A percentile compares a stretch with the other conserved stretches of the same genome.
These are phyloP conservation scores for Napeogenes inachia DNA, from an alignment of 2,888 invertebrate species.

Conservation along the genomic window DNA sequence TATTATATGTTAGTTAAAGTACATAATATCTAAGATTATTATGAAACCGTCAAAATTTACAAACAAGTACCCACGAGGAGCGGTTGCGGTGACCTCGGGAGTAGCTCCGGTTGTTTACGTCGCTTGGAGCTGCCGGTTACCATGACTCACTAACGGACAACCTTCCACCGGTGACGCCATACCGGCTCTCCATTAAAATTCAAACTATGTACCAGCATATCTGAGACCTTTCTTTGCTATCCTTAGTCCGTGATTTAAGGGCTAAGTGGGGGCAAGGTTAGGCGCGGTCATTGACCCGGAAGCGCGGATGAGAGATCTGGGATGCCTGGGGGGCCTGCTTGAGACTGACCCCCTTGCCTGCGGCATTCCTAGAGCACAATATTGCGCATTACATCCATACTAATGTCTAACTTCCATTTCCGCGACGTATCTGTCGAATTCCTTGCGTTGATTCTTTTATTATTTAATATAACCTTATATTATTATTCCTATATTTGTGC, in stretches of 20 bases:
- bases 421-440: constrained; percentile 30
- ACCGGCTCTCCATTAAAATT: constrained; percentile 35
- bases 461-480: not conserved
- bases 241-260: constrained; percentile 24
- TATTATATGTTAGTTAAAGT: too few species aligned
- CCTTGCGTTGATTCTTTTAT: constrained; percentile 19
- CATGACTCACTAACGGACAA: constrained; percentile 61
- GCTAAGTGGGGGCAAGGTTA: constrained; percentile 46
- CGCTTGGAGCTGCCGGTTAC: constrained; percentile 28
- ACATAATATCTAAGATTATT: too few species aligned
- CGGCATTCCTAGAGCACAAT: constrained; percentile 44
- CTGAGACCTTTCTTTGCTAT: constrained; percentile 11
- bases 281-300: constrained; percentile 58
- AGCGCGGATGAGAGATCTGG: constrained; percentile 33
- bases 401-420: constrained; percentile 24
- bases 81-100: constrained; percentile 51
- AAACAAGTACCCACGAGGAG: too few species aligned
- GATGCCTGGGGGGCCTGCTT: constrained; percentile 24
- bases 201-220: constrained; percentile 29
- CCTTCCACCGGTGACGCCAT: constrained; percentile 40
- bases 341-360: constrained; percentile 33
- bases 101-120: constrained; percentile 59
- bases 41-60: too few species aligned
- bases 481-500: too few species aligned
- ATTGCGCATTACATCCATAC: constrained; percentile 42